A percentile compares a stretch with the other conserved stretches of the same genome.
Evolutionary conservation across 2,113 vertebrate genomes (phyloP).

Genomic region (Taxidea taxus): DNA sequence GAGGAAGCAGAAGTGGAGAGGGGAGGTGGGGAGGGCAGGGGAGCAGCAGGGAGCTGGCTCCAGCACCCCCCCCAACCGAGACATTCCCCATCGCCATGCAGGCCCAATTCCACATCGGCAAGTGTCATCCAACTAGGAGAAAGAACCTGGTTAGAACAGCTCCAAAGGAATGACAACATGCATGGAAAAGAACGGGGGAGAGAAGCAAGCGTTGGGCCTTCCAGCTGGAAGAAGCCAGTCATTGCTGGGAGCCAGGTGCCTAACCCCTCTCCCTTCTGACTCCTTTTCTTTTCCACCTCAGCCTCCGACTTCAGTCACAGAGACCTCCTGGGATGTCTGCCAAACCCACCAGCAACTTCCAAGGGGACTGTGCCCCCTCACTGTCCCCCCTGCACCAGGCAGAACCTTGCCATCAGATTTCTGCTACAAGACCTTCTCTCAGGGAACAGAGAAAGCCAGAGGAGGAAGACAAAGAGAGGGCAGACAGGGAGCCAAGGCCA

Average conservation of each 20-base stretch:
- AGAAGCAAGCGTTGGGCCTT: background rate
- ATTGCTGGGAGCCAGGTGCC: rapidly evolving
- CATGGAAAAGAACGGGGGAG: background rate
- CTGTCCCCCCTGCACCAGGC: background rate
- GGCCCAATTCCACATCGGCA: rapidly evolving
- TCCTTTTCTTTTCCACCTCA: background rate
- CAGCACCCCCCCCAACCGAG: rapidly evolving
- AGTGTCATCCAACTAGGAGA: background rate
- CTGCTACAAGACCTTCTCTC: background rate
- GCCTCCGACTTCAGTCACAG: background rate
- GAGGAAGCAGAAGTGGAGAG: background rate
- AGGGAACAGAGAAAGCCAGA: background rate
- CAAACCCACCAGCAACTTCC: background rate
- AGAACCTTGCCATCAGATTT: background rate
- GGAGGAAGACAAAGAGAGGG: no score
- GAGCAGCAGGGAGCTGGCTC: background rate
- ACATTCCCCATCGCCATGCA: rapidly evolving
- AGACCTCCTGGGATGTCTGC: background rate
- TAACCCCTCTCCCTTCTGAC: no score
- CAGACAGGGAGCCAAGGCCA: background rate
- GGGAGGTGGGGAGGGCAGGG: no score
- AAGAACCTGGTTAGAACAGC: background rate
- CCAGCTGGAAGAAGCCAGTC: background rate
- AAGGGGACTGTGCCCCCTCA: background rate
- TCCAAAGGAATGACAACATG: no score